Evolutionary conservation across 2,888 invertebrate species (phyloP).

Genomic region (Caenorhabditis auriculariae): DNA sequence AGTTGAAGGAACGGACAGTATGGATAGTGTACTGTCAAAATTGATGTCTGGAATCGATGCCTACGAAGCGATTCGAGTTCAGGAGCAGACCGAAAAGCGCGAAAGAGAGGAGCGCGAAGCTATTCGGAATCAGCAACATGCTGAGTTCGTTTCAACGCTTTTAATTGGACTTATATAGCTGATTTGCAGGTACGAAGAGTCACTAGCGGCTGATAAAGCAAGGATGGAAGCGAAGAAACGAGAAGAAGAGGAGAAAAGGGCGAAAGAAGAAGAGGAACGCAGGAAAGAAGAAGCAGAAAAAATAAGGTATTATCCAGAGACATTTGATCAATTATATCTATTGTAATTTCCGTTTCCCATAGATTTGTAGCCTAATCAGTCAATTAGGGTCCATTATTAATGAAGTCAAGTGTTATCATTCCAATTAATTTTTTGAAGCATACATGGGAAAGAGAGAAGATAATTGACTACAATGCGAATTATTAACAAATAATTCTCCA

Average conservation of each 20-base stretch:
- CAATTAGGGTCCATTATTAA: background rate
- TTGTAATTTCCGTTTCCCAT: too few relatives aligned
- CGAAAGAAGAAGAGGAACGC: constrained; percentile 23
- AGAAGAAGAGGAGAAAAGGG: constrained; percentile 29
- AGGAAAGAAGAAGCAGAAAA: constrained; percentile 29
- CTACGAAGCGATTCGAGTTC: constrained; percentile 32
- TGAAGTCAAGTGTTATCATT: background rate
- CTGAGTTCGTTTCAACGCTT: constrained; percentile 39
- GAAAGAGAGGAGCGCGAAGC: constrained; percentile 50
- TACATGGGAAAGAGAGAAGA: too few relatives aligned
- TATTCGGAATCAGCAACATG: constrained; percentile 49
- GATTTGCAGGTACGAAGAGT: constrained; percentile 35
- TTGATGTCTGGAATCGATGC: constrained; percentile 47
- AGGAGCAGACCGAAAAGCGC: constrained; percentile 31
- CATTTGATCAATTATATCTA: too few relatives aligned
- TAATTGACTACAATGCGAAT: too few relatives aligned
- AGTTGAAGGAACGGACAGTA: constrained; percentile 30
- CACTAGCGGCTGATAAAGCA: constrained; percentile 50
- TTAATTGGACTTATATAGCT: background rate
- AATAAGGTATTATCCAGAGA: background rate
- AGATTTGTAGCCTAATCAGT: background rate
- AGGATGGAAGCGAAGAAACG: constrained; percentile 42
- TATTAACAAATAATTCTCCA: too few relatives aligned
- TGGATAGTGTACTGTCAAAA: constrained; percentile 41
- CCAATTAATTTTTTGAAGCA: too few relatives aligned